Conservation (phyloP, 2,888 invertebrate genomes). For the Horisme vitalbata region DNA sequence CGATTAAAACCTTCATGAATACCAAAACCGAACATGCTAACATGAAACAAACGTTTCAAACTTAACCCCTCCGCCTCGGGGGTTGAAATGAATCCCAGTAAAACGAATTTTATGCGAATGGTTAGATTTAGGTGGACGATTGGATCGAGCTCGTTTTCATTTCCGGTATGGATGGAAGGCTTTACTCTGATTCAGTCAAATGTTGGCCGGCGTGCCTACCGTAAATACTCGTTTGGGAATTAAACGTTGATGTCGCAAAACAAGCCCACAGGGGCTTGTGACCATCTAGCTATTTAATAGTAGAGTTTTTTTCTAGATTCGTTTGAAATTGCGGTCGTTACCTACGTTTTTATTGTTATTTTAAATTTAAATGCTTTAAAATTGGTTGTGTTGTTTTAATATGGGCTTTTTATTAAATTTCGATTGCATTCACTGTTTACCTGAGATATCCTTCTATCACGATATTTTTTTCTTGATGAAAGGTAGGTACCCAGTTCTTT, state of each 20-base stretch:
- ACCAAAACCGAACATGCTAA: constrained; percentile 25
- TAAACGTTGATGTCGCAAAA: constrained; percentile 47
- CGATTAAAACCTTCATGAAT: constrained; percentile 25
- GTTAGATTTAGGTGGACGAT: constrained; percentile 36
- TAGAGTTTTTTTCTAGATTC: background rate
- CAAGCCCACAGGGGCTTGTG: constrained; percentile 20
- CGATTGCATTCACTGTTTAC: too few relatives aligned
- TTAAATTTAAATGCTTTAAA: background rate
- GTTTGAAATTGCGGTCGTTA: background rate
- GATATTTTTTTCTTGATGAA: too few relatives aligned
- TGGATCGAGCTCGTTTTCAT: constrained; percentile 40
- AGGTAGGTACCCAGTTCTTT: too few relatives aligned
- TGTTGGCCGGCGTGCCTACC: constrained; percentile 36
- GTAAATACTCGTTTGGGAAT: constrained; percentile 47
- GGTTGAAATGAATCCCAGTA: constrained; percentile 30
- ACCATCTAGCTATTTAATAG: too few relatives aligned
- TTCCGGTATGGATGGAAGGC: constrained; percentile 42
- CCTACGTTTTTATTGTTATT: constrained; percentile 1
- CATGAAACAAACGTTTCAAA: constrained; percentile 31
- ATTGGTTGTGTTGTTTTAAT: background rate
- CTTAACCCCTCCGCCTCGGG: constrained; percentile 25
- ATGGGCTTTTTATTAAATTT: background rate
- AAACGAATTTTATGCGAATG: constrained; percentile 35
- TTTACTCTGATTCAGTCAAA: constrained; percentile 45
- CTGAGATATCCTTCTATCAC: too few relatives aligned